A percentile compares a stretch with the other conserved stretches of the same genome.
These are phyloP conservation scores for Xestia rhomboidea DNA, from an alignment of 2,888 invertebrate species.

Conservation along the genomic window DNA sequence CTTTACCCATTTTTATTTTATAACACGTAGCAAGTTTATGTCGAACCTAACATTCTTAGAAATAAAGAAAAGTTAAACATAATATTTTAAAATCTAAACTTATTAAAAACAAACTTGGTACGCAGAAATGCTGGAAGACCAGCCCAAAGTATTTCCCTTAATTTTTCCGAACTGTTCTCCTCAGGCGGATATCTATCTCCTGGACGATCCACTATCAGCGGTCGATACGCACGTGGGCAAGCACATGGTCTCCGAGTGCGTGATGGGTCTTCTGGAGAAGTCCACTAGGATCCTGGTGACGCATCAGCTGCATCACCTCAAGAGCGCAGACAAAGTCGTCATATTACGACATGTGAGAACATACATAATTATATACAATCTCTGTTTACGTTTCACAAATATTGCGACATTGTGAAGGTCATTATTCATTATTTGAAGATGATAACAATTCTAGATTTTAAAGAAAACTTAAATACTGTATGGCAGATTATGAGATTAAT, in stretches of 20 bases:
- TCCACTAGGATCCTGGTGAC: slow-evolving; percentile 95
- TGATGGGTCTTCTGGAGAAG: slow-evolving; percentile 90
- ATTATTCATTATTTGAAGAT: slow-evolving; percentile 13
- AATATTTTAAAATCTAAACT: not conserved
- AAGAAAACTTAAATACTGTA: not conserved
- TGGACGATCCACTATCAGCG: slow-evolving; percentile 95
- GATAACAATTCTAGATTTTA: slow-evolving; percentile 15
- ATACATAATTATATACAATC: not conserved
- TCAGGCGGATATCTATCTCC: slow-evolving; percentile 93
- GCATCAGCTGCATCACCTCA: slow-evolving; percentile 95
- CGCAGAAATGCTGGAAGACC: not conserved
- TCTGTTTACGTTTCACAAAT: slow-evolving; percentile 10
- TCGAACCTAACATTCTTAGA: not conserved
- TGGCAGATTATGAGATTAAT: not conserved
- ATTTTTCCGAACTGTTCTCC: not conserved
- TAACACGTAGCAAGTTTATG: not conserved
- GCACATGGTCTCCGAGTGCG: slow-evolving; percentile 93
- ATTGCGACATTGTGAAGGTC: slow-evolving; percentile 12
- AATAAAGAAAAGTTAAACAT: not conserved
- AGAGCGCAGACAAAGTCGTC: slow-evolving; percentile 91
- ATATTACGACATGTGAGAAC: slow-evolving; percentile 92
- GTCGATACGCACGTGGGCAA: slow-evolving; percentile 94
- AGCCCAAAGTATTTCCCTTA: not conserved
- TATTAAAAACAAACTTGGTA: not conserved
- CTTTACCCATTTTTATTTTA: not conserved